A percentile compares a stretch with the other conserved stretches of the same genome.
phyloP scores from a whole-genome alignment of 2,797 vertebrate genomes.

The Cheirogaleus major region DNA sequence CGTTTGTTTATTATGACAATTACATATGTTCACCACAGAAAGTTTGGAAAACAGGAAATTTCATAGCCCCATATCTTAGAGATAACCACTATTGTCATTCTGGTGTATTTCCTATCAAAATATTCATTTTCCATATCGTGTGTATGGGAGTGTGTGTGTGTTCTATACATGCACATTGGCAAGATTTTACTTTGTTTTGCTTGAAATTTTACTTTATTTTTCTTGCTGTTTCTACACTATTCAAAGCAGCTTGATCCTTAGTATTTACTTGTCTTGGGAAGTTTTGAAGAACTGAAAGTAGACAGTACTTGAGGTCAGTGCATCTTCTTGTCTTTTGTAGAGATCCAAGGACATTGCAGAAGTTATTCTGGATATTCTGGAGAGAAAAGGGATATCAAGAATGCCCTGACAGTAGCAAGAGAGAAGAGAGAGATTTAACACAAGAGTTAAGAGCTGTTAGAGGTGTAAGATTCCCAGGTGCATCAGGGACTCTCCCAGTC shows the following conservation, averaged over 20 bases:
- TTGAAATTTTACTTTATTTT: not conserved
- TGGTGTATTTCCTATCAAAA: not conserved
- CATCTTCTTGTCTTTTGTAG: not conserved
- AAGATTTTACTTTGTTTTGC: conserved; percentile 3
- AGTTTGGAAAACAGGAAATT: not conserved
- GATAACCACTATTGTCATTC: not conserved
- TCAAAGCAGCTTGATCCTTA: not conserved
- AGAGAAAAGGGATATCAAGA: not conserved
- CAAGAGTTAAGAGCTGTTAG: not conserved
- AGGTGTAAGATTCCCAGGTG: not conserved
- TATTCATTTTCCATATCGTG: fast-evolving
- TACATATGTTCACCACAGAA: not conserved
- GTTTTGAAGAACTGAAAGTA: conserved; percentile 6
- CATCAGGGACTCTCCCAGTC: not conserved
- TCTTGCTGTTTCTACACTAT: not conserved
- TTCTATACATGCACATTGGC: not conserved
- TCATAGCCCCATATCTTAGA: not conserved
- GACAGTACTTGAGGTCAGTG: not conserved
- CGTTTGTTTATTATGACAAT: not conserved
- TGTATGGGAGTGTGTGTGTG: not conserved
- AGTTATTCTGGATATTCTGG: not conserved
- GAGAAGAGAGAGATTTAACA: not conserved
- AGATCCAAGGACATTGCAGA: not conserved
- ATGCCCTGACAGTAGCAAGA: not conserved
- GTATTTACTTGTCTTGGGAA: not conserved